Evolutionary conservation across 2,888 invertebrate species (phyloP).

Genomic region (Ormyrus thymus): DNA sequence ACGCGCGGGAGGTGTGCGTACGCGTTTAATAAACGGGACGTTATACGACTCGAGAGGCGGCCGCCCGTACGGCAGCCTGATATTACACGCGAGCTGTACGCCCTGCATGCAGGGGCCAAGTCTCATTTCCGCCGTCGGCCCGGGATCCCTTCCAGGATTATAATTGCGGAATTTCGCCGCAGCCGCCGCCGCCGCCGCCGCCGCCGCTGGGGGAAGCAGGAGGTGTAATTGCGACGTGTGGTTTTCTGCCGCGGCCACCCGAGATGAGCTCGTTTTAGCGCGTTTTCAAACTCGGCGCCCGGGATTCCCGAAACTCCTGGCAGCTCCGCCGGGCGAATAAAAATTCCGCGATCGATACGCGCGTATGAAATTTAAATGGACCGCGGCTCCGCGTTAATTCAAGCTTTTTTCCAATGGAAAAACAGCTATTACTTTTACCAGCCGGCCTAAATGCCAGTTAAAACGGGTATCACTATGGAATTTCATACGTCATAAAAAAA

Average conservation of each 20-base stretch:
- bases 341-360: too few species aligned
- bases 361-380: too few species aligned
- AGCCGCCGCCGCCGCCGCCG: neutral
- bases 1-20: slow-evolving; percentile 22
- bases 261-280: slow-evolving; percentile 10
- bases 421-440: too few species aligned
- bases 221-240: slow-evolving; percentile 36
- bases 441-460: too few species aligned
- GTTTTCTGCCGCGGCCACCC: slow-evolving; percentile 19
- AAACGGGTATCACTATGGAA: too few species aligned
- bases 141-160: slow-evolving; percentile 5
- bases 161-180: slow-evolving; percentile 12
- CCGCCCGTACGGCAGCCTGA: neutral
- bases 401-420: too few species aligned
- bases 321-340: too few species aligned
- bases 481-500: too few species aligned
- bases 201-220: neutral
- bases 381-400: too few species aligned
- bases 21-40: slow-evolving; percentile 40
- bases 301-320: too few species aligned
- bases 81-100: neutral
- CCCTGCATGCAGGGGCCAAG: slow-evolving; percentile 1
- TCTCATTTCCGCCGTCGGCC: slow-evolving; percentile 19
- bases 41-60: neutral
- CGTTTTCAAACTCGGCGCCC: neutral